These are phyloP conservation scores for Protonemura montana DNA, from an alignment of 2,888 invertebrate species.

Conservation along the genomic window DNA sequence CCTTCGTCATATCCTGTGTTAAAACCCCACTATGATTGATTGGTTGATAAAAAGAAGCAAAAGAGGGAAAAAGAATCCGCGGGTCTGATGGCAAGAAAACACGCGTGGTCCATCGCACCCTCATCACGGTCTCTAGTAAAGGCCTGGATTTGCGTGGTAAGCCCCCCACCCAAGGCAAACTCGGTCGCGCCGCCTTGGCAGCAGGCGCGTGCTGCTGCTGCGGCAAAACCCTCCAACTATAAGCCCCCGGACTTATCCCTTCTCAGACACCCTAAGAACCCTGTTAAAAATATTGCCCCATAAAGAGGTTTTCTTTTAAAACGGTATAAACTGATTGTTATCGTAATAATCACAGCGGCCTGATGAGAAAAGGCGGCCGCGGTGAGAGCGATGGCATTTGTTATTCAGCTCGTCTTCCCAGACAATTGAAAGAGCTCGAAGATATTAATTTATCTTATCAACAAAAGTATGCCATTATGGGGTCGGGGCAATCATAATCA, in stretches of 20 bases:
- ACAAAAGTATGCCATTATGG: not conserved
- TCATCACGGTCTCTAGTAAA: conserved; percentile 38
- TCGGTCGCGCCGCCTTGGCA: not conserved
- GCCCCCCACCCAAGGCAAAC: conserved; percentile 17
- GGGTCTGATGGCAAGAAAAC: conserved; percentile 45
- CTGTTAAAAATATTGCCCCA: conserved; percentile 33
- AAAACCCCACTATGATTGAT: conserved; percentile 49
- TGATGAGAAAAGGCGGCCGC: conserved; percentile 26
- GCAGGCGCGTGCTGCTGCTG: conserved; percentile 41
- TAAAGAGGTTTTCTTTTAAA: conserved; percentile 35
- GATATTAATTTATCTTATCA: conserved; percentile 7
- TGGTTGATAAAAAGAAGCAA: conserved; percentile 48
- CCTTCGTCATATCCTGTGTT: conserved; percentile 42
- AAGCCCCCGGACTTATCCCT: conserved; percentile 10
- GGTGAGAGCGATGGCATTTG: not conserved
- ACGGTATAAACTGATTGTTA: conserved; percentile 40
- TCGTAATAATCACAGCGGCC: conserved; percentile 31
- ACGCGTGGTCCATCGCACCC: conserved; percentile 39
- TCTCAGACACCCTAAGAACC: conserved; percentile 25
- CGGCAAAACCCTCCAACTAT: conserved; percentile 43
- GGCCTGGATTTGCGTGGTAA: conserved; percentile 39
- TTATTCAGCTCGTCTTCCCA: not conserved
- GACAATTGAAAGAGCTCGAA: conserved; percentile 12
- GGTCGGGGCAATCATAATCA: not conserved
- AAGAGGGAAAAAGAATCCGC: conserved; percentile 26